phyloP scores from a whole-genome alignment of 1,140 invertebrate species.

The Cherax quadricarinatus region DNA sequence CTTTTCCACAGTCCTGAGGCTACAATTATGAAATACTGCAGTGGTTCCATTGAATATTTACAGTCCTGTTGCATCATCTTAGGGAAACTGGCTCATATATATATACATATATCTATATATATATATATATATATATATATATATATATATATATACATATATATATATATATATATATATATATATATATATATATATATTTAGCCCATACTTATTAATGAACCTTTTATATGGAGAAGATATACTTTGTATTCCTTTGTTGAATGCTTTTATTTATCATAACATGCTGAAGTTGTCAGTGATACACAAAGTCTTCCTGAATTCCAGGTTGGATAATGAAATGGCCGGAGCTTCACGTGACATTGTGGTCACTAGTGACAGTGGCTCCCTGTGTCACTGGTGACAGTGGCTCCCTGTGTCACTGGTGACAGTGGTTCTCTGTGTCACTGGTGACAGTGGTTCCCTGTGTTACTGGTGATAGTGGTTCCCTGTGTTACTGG shows the following conservation, averaged over 20 bases:
- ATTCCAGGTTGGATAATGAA: conserved; percentile 1
- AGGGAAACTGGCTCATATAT: conserved; percentile 45
- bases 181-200: background rate
- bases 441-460: no score
- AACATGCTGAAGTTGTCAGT: background rate
- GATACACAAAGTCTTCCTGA: conserved; percentile 35
- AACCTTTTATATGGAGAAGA: conserved; percentile 8
- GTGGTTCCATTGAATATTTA: conserved; percentile 41
- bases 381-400: no score
- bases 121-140: background rate
- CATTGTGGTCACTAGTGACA: no score
- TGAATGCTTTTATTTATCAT: background rate
- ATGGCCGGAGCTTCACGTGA: background rate
- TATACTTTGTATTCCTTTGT: conserved; percentile 2
- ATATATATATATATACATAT: background rate
- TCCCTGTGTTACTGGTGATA: no score
- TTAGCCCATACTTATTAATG: background rate
- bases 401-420: no score
- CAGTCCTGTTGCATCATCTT: conserved; percentile 17
- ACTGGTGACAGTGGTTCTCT: no score
- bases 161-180: background rate
- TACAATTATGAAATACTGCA: background rate
- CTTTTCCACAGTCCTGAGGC: background rate
- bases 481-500: no score
- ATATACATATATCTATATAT: background rate